Evolutionary conservation across 2,888 invertebrate species (phyloP).

Genomic region (Lepidochitona cinerea): DNA sequence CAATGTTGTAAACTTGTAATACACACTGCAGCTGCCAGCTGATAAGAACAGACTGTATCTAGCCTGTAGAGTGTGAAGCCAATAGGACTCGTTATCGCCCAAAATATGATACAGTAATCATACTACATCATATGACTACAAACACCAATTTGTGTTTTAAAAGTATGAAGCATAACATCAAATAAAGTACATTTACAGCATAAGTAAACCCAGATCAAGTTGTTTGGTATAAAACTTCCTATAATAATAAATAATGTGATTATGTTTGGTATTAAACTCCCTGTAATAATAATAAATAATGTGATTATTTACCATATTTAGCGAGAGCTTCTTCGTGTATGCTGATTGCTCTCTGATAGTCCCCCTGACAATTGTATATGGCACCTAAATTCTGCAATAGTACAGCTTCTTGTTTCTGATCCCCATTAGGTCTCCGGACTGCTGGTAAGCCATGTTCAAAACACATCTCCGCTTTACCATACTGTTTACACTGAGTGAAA

Average conservation of each 20-base stretch:
- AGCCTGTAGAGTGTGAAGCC: too few relatives aligned
- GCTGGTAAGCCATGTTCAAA: constrained; percentile 55
- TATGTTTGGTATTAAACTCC: too few relatives aligned
- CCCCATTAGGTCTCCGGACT: constrained; percentile 22
- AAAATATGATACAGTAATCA: too few relatives aligned
- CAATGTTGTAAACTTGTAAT: not conserved
- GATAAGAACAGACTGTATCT: not conserved
- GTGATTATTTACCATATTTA: constrained; percentile 36
- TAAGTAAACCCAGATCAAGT: too few relatives aligned
- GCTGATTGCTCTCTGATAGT: constrained; percentile 49
- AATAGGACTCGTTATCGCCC: too few relatives aligned
- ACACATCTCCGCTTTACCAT: constrained; percentile 49
- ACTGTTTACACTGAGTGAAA: constrained; percentile 53
- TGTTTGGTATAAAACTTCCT: too few relatives aligned
- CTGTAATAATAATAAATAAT: too few relatives aligned
- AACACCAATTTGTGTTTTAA: too few relatives aligned
- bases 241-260: too few relatives aligned
- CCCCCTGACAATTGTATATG: constrained; percentile 52
- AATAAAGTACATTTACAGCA: too few relatives aligned
- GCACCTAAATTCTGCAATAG: constrained; percentile 64
- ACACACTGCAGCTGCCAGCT: not conserved
- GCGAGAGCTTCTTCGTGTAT: constrained; percentile 52
- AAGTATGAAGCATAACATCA: too few relatives aligned
- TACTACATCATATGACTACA: too few relatives aligned
- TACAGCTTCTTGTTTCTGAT: constrained; percentile 47